Percentiles rank a stretch among this genome's conserved stretches.
Evolutionary conservation across 2,797 vertebrate species (phyloP).

Genomic region (Limosa lapponica): DNA sequence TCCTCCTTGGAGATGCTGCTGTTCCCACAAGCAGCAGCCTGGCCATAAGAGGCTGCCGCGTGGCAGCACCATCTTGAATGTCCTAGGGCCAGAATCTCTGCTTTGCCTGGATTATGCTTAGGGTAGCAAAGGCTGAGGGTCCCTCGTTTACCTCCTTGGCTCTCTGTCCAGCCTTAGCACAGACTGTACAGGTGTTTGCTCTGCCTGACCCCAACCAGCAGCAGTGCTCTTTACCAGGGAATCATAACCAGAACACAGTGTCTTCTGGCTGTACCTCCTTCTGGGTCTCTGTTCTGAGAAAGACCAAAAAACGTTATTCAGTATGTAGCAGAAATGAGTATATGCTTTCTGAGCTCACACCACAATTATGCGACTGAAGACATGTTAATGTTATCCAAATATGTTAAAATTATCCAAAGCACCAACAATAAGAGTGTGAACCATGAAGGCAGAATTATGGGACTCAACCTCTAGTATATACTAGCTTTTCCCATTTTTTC

Average conservation of each 20-base stretch:
- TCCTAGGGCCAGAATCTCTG: not conserved
- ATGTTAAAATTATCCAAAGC: not conserved
- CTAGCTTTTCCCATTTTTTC: not conserved
- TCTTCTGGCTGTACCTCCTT: not conserved
- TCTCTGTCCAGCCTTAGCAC: not conserved
- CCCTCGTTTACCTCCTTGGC: not conserved
- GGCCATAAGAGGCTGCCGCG: rapidly evolving
- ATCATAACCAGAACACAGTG: not conserved
- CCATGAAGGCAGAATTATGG: not conserved
- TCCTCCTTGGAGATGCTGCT: not conserved
- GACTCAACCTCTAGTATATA: not conserved
- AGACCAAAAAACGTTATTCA: not conserved
- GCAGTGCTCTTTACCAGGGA: not conserved
- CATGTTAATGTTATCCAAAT: not conserved
- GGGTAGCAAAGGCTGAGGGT: not conserved
- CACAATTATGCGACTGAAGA: not conserved
- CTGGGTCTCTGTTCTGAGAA: not conserved
- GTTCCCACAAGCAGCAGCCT: not conserved
- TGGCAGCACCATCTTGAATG: not conserved
- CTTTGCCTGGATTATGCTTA: not conserved
- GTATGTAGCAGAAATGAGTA: not conserved
- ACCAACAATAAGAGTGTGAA: not conserved
- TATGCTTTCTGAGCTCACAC: not conserved
- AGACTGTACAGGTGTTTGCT: rapidly evolving
- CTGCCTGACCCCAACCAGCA: not conserved